phyloP scores from a whole-genome alignment of 2,888 invertebrate genomes.

The Erebia palarica region DNA sequence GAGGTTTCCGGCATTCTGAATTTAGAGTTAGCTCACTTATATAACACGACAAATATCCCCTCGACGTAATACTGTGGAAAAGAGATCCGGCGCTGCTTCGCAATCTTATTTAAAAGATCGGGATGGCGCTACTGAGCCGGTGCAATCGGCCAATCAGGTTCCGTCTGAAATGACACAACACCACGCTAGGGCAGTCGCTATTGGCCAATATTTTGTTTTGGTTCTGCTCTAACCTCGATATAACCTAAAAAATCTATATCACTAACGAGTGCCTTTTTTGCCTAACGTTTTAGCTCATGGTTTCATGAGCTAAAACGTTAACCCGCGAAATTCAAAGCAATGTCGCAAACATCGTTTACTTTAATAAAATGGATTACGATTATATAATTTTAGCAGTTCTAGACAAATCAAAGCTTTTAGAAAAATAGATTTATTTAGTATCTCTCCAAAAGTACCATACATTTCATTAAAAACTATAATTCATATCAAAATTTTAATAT shows the following conservation, averaged over 20 bases:
- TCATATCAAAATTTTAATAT: background rate
- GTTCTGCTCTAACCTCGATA: slow-evolving; percentile 57
- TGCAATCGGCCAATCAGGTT: slow-evolving; percentile 60
- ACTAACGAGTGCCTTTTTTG: no score
- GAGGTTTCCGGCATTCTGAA: slow-evolving; percentile 90
- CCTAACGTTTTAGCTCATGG: no score
- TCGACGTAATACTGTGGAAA: slow-evolving; percentile 85
- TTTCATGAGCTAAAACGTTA: background rate
- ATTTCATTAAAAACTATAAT: background rate
- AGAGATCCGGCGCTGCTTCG: slow-evolving; percentile 83
- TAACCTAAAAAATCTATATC: slow-evolving; percentile 45
- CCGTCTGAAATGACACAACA: slow-evolving; percentile 44
- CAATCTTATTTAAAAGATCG: slow-evolving; percentile 86
- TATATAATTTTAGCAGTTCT: background rate
- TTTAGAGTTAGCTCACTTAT: slow-evolving; percentile 80
- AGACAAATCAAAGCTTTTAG: background rate
- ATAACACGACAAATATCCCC: slow-evolving; percentile 74
- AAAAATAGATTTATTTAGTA: background rate
- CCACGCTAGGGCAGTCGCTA: slow-evolving; percentile 48
- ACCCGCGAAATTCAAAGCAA: slow-evolving; percentile 27
- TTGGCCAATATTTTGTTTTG: slow-evolving; percentile 74
- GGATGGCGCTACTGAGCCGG: slow-evolving; percentile 70
- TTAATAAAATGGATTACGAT: background rate
- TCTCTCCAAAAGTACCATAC: background rate
- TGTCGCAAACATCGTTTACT: no score